These are phyloP conservation scores for Telmatochromis brichardi DNA, from an alignment of 2,113 vertebrate genomes.

Conservation along the genomic window DNA sequence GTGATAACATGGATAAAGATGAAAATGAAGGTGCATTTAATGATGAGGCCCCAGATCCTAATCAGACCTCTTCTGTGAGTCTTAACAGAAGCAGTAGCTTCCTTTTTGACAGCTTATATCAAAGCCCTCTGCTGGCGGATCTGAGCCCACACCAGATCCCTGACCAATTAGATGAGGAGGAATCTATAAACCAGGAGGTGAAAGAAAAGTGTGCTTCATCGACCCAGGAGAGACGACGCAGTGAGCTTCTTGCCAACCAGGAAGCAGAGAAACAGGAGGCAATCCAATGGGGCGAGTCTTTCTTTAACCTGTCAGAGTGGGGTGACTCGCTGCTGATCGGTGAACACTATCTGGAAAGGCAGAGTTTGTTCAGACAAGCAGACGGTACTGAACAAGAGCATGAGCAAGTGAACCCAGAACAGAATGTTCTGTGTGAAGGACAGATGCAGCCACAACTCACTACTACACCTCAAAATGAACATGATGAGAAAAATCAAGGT, in stretches of 20 bases:
- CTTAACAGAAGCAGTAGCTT: constrained; percentile 84
- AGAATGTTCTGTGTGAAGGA: not conserved
- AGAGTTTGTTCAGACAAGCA: constrained; percentile 22
- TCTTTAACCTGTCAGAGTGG: constrained; percentile 79
- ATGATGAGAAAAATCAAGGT: not conserved
- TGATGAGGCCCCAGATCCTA: not conserved
- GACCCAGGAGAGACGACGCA: constrained; percentile 32
- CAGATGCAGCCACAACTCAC: not conserved
- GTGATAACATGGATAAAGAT: not conserved
- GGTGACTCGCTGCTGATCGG: constrained; percentile 74
- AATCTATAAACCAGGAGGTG: constrained; percentile 4
- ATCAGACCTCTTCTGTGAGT: constrained; percentile 60
- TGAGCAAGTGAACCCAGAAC: not conserved
- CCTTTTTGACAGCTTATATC: constrained; percentile 86
- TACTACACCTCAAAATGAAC: not conserved
- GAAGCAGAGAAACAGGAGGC: constrained; percentile 66
- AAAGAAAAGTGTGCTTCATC: not conserved
- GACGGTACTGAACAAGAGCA: not conserved
- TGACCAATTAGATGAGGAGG: constrained; percentile 29
- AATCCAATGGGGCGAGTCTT: constrained; percentile 74
- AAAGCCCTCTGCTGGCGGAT: constrained; percentile 64
- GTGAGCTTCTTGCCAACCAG: constrained; percentile 51
- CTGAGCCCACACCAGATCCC: constrained; percentile 1
- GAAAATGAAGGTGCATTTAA: not conserved
- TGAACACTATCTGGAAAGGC: constrained; percentile 69